These are phyloP conservation scores for Marcusenius ussheri DNA, from an alignment of 2,113 vertebrate genomes.

Conservation along the genomic window DNA sequence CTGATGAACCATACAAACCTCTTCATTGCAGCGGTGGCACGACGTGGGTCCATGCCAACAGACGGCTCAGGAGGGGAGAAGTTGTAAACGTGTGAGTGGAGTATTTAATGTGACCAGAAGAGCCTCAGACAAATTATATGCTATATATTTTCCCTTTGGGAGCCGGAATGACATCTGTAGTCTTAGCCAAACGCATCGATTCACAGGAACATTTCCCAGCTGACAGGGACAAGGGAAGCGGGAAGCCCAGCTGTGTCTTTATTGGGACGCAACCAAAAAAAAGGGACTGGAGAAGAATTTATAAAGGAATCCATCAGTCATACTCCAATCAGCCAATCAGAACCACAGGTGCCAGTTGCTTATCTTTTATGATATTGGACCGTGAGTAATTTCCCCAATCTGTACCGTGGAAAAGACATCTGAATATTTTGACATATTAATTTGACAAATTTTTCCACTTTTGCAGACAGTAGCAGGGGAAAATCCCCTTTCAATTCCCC, in stretches of 20 bases:
- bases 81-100: not conserved
- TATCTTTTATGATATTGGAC: not conserved
- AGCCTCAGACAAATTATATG: slow-evolving; percentile 1
- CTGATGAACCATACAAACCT: not conserved
- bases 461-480: not conserved
- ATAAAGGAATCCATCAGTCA: slow-evolving; percentile 10
- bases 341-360: slow-evolving; percentile 19
- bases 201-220: slow-evolving; percentile 11
- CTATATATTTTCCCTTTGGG: slow-evolving; percentile 16
- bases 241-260: slow-evolving; percentile 15
- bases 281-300: slow-evolving; percentile 14
- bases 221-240: not conserved
- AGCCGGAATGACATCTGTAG: slow-evolving; percentile 20
- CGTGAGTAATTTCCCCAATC: not conserved
- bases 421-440: slow-evolving; percentile 13
- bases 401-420: not conserved
- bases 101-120: slow-evolving; percentile 19
- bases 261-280: not conserved
- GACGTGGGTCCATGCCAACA: not conserved
- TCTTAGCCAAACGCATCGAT: not conserved
- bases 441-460: not conserved
- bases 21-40: not conserved
- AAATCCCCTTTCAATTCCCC: slow-evolving; percentile 3
- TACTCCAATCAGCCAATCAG: slow-evolving; percentile 10
- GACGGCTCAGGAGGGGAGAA: not conserved